Base-by-base conservation (phyloP, 1,140 invertebrate species). In the Euglossa dilemma region DNA sequence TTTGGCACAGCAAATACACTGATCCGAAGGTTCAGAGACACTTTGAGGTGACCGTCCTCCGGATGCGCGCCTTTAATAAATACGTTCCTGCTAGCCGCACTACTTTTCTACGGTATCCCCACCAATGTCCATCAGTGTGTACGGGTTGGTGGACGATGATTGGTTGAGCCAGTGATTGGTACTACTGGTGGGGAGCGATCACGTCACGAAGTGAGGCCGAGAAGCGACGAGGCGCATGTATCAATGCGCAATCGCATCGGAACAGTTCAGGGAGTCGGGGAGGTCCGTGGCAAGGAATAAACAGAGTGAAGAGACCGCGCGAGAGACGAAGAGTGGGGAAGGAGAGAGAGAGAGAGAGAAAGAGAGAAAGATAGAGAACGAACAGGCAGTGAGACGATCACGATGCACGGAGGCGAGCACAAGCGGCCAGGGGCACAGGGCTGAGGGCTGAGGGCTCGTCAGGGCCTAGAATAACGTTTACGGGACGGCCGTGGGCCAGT, bases 401-500 rank as follows among this genome's bases (percentile, higher is more conserved):
- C 91, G 92, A 94, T 94, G 93, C 91, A 91, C 92, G 92, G 92
- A 91, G 91, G 92, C 92, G 92, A 93, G 92, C 92, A 92, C 92
- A 92, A 92, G 90, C 92, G 90, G 90, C 91, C 90, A 92, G 91
- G 90, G 92, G 92, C 91, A 92, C 91, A 92, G 90, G 91, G 91
- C 91, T 92, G 90, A 93, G 92, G 91, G 92, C 91, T 93, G 91
- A 92, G 90, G 91, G 92, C 91, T 92, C 91, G 82, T 88, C 87
- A 84, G 88, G 79, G 90, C 90, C 89, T 90, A 67, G 87, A 86
- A 67, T 67, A 87, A 67, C 87, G 83, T 85, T 86, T 69, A 89
- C 81, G 84, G 85, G 87, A 80, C 87, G 76, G 84, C 84, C 78
- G 82, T 83, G 83, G 71, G 76, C 71, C 74, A 85, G 71, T 81